Evolutionary conservation across 2,113 vertebrate genomes (phyloP).

Genomic region (Lanius ludovicianus): DNA sequence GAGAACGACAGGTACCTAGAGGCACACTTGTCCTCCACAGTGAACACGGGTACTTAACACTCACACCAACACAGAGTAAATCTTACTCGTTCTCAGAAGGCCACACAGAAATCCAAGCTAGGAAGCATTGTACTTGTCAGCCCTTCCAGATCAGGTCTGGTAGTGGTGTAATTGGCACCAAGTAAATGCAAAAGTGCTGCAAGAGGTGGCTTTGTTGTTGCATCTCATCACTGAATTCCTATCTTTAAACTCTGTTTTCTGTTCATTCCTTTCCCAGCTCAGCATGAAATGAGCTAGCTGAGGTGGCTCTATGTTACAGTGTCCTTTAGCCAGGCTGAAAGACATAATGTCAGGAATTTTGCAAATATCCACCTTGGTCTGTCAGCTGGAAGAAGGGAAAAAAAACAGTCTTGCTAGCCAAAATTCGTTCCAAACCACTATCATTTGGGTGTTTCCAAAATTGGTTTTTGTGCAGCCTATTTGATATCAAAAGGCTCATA

Average conservation of each 20-base stretch:
- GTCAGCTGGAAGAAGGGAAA: not conserved
- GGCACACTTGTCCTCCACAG: not conserved
- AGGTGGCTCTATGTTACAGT: not conserved
- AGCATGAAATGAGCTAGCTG: not conserved
- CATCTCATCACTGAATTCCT: not conserved
- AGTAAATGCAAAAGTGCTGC: not conserved
- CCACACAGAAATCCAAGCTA: not conserved
- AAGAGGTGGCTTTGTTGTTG: not conserved
- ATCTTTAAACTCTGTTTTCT: not conserved
- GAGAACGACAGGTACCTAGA: not conserved
- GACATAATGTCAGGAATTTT: not conserved
- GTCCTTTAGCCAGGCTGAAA: not conserved
- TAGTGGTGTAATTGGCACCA: accelerated
- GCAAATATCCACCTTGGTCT: not conserved
- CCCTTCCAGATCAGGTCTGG: not conserved
- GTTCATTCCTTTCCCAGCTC: not conserved
- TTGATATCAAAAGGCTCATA: not conserved
- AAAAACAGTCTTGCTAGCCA: not conserved
- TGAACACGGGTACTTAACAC: not conserved
- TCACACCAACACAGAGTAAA: not conserved
- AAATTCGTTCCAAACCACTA: not conserved
- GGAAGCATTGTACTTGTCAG: not conserved
- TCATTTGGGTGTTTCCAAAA: not conserved
- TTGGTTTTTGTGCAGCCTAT: not conserved
- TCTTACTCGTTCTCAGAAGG: not conserved